Base-by-base conservation (phyloP, 2,888 invertebrate species). In the Drosophila acutilabella region DNA sequence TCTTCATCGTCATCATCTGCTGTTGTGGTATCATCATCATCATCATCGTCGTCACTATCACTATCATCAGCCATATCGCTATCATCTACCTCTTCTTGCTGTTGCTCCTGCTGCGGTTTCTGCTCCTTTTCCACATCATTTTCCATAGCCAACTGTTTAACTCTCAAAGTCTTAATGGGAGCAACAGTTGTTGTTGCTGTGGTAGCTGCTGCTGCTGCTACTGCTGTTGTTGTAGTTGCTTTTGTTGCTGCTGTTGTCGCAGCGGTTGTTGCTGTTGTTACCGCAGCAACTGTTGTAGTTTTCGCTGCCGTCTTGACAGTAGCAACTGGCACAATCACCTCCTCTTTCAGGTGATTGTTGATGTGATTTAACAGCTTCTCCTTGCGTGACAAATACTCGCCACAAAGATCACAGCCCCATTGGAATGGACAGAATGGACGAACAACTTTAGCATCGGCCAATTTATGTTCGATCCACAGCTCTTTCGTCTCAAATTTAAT, bases 351-450 rank as follows among this genome's bases (percentile, higher is more conserved):
- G 74, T 93, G 93, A 57, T 91, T 91, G 58, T 91, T 88, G 71
- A 93, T 91, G 71, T 93, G 93, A 80, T 92, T 92, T 51, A 93
- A 85, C 13, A 93, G 82, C 67, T 92, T 92, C 76, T 93, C 93
- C 52, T 92, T 92, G 40, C 93, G 90, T 26, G 92, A 92, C 56
- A 93, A 88, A 65, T 92, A 91, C 48, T 91, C 90, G 36, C 92
- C 92, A 61, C 93, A 93, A 48, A 93, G 82, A 59, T 92, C 93
- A 71, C 93, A 93, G 61, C 91, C 92, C 93, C 93, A 93, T 62
- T 92, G 93, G 78, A 91, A 92, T 65, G 92, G 91, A 26, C 91
- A 90, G 47, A 90, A 91, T 5, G 91, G 91, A 66, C 91, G 92
- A 68, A 90, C 90, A 10, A 90, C 83, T 33, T 91, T 89, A 0